phyloP scores from a whole-genome alignment of 1,140 invertebrate genomes.

The silkworm (Bombyx mori) region ASM3026992v2 NC_085125.1:14491001-14491500 shows the following conservation, averaged over 20 bases:
- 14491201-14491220: conserved; percentile 72
- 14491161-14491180: conserved; percentile 75
- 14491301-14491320: conserved; percentile 54
- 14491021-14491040: conserved; percentile 13
- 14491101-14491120: conserved; percentile 71
- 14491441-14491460: conserved; percentile 31
- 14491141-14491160: conserved; percentile 76
- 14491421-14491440: conserved; percentile 34
- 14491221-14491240: conserved; percentile 71
- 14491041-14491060: conserved; percentile 5
- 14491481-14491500: conserved; percentile 35
- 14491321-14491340: conserved; percentile 50
- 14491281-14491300: conserved; percentile 61
- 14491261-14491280: conserved; percentile 55
- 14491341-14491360: conserved; percentile 47
- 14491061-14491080: conserved; percentile 1
- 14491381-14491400: conserved; percentile 41
- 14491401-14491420: conserved; percentile 40
- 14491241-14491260: conserved; percentile 67
- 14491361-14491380: conserved; percentile 76
- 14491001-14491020: conserved; percentile 57
- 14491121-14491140: conserved; percentile 78
- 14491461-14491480: conserved; percentile 42
- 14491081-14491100: conserved; percentile 3
- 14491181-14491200: conserved; percentile 73